Evolutionary conservation across 2,113 vertebrate genomes (phyloP).

Genomic region (Prionailurus viverrinus): DNA sequence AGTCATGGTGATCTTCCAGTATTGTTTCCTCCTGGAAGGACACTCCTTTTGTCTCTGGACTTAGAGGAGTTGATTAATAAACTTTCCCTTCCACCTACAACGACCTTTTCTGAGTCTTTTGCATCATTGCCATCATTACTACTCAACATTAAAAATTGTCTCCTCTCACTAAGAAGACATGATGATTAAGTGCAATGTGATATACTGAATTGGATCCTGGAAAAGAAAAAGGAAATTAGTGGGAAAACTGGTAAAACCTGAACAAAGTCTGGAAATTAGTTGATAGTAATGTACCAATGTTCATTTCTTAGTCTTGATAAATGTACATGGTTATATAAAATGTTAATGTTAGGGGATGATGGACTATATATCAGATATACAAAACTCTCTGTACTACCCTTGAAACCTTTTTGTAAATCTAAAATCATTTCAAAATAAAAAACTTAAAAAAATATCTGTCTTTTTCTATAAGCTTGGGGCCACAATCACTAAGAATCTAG

Average conservation of each 20-base stretch:
- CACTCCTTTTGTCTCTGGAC: background rate
- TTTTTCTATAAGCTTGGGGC: background rate
- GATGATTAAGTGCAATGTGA: background rate
- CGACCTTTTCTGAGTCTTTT: background rate
- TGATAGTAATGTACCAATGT: background rate
- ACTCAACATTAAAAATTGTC: background rate
- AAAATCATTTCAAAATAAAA: slow-evolving; percentile 34
- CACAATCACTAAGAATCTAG: background rate
- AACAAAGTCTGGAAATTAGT: background rate
- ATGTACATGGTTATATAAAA: background rate
- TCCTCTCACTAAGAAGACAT: background rate
- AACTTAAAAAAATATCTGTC: background rate
- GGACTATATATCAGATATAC: background rate
- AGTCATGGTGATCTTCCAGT: background rate
- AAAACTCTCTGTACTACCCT: background rate
- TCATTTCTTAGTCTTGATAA: slow-evolving; percentile 27
- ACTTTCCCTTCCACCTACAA: background rate
- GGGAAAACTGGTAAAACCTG: background rate
- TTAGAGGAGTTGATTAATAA: background rate
- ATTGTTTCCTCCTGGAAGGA: background rate
- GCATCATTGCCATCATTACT: background rate
- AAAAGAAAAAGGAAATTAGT: background rate
- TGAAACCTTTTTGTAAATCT: background rate
- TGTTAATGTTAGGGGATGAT: background rate
- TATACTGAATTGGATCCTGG: background rate